Conservation (phyloP, 2,113 vertebrate species). For the Pluvianellus socialis region DNA sequence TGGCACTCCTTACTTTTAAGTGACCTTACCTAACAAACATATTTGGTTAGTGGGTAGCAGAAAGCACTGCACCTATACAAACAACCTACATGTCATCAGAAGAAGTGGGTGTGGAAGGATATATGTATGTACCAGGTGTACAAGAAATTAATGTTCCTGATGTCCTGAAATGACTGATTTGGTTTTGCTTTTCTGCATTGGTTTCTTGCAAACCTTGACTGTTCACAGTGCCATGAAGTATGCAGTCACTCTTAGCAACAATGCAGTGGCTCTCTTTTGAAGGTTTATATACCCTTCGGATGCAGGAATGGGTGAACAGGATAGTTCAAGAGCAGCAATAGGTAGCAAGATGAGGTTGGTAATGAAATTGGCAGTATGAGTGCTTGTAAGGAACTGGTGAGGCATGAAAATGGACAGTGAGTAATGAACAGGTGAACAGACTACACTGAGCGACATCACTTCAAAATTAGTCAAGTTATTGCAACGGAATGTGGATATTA, state of each 20-base stretch:
- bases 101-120: background rate
- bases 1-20: background rate
- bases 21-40: background rate
- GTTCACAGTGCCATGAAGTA: background rate
- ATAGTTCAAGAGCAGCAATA: background rate
- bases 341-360: background rate
- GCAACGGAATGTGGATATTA: background rate
- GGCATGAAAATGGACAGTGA: background rate
- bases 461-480: background rate
- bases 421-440: background rate
- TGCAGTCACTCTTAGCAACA: background rate
- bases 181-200: background rate
- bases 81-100: background rate
- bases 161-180: too few species aligned
- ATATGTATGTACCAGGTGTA: background rate
- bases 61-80: background rate
- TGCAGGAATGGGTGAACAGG: background rate
- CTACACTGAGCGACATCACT: background rate
- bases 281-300: background rate
- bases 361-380: background rate
- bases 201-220: background rate
- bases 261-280: background rate
- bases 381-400: background rate
- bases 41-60: background rate
- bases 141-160: background rate